Base-by-base conservation (phyloP, 2,888 invertebrate species). In the Harpalus rubripes region DNA sequence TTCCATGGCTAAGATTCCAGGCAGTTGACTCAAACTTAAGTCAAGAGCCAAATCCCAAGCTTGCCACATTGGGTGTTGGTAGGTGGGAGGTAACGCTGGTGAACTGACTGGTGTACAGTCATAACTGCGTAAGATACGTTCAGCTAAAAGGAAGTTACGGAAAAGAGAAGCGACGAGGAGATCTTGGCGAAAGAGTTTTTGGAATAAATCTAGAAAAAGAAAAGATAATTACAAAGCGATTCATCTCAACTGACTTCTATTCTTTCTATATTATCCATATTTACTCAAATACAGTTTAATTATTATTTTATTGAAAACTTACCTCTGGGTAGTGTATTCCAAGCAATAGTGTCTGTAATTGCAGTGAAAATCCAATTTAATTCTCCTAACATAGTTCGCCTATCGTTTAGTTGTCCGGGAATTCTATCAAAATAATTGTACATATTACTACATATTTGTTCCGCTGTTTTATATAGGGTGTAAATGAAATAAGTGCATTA, bases 291-390 rank as follows among this genome's bases (percentile, higher is more conserved):
- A 1, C 22, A 3, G 22, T 22, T 22, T 1, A 22, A 22, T 22
- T 1, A 22, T 22, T 22, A 22, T 22, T 22, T 22, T 1, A 32
- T 32, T 5, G 1, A 0, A 32, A 3, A 74, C 82, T 87, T 89
- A 95, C 95, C 95, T 93, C 96, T 94, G 4, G 98, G 98, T 88
- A 99, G 93, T 61, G 96, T 97, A 90, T 98, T 98, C 99, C 99
- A 99, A 0, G 99, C 99, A 90, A 99, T 99, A 8, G 99, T 99
- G 91, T 99, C 99, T 0, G 99, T 99, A 88, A 99, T 98, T 65
- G 99, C 99, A 1, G 99, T 99, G 92, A 99, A 99, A 90, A 99
- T 99, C 99, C 99, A 99, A 93, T 99, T 99, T 86, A 99, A 93
- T 92, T 99, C 99, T 74, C 99, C 99, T 87, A 99, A 93, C 97